Evolutionary conservation across 1,140 invertebrate genomes (phyloP), one percentile per base, ranked within the genome.

Genomic region (Maconellicoccus hirsutus): DNA sequence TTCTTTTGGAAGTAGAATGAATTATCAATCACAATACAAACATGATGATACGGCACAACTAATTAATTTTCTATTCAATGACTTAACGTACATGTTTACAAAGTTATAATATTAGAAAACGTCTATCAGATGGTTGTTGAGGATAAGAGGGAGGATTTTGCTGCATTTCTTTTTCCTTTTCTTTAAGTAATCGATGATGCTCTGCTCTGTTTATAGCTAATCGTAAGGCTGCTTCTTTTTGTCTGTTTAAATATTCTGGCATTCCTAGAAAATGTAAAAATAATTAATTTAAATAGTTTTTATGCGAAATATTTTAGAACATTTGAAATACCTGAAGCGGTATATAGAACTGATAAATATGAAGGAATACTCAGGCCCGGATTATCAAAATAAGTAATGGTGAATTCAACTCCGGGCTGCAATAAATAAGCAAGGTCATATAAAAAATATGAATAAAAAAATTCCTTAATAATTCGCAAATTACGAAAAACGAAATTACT

Each of bases 351-450:
- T 23, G 73, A 59, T 0, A 76, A 16, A 25, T 73, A 70, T 61
- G 72, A 72, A 23, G 75, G 74, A 33, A 76, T 71, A 22, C 59
- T 73, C 12, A 75, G 61, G 63, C 89, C 91, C 19, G 91, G 90
- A 82, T 93, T 89, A 78, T 93, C 92, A 78, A 89, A 94, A 80
- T 94, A 94, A 0, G 91, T 93, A 6, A 94, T 81, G 26, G 87
- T 85, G 79, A 92, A 93, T 79, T 93, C 90, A 73, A 93, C 84
- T n/a, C 88, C 87, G 33, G 78, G 78, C 80, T 82, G 74, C n/a
- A 75, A 77, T 7, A n/a, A n/a, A 73, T 16, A 72, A 1, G 52
- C 61, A 6, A 12, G 3, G 4, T 12, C 29, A 33, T 6, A 33
- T 33, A 6, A 33, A 6, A 33, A 33, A 33, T 33, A 33, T n/a